These are phyloP conservation scores for Scatophagus argus DNA, from an alignment of 2,113 vertebrate species.

Conservation along the genomic window DNA sequence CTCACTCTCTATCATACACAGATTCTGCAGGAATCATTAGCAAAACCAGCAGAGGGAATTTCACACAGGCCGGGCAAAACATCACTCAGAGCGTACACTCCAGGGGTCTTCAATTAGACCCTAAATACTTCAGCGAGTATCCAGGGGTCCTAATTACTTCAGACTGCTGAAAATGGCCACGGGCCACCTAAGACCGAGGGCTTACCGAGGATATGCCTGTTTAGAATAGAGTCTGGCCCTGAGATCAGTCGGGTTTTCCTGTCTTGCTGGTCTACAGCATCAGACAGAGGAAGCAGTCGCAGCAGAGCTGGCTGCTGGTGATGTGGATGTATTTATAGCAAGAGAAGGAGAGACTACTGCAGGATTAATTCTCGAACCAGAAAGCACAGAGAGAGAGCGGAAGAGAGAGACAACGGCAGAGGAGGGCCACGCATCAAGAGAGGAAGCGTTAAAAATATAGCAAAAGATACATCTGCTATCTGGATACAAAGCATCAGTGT, in stretches of 20 bases:
- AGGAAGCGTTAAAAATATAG: conserved; percentile 50
- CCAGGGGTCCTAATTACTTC: conserved; percentile 77
- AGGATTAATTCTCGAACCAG: conserved; percentile 54
- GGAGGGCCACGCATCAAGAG: conserved; percentile 43
- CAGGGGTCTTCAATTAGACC: conserved; percentile 74
- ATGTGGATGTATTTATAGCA: conserved; percentile 66
- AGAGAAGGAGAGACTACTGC: conserved; percentile 52
- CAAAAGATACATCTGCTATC: conserved; percentile 33
- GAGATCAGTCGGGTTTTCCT: conserved; percentile 60
- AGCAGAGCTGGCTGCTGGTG: conserved; percentile 38
- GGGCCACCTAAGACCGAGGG: conserved; percentile 43
- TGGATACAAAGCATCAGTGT: neutral
- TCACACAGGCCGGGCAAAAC: conserved; percentile 71
- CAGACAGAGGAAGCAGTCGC: conserved; percentile 54
- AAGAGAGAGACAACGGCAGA: conserved; percentile 36
- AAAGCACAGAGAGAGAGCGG: conserved; percentile 31
- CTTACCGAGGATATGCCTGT: conserved; percentile 60
- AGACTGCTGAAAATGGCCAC: conserved; percentile 66
- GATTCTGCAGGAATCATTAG: conserved; percentile 68
- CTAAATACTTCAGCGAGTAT: conserved; percentile 74
- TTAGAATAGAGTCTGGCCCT: conserved; percentile 62
- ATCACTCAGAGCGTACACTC: conserved; percentile 63
- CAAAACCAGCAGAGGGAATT: conserved; percentile 63
- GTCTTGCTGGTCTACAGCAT: conserved; percentile 32
- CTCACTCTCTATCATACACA: conserved; percentile 45